Percentiles rank a stretch among this genome's conserved stretches.
phyloP scores from a whole-genome alignment of 92 coral and sea anemone genomes.

The Porites evermanni region DNA sequence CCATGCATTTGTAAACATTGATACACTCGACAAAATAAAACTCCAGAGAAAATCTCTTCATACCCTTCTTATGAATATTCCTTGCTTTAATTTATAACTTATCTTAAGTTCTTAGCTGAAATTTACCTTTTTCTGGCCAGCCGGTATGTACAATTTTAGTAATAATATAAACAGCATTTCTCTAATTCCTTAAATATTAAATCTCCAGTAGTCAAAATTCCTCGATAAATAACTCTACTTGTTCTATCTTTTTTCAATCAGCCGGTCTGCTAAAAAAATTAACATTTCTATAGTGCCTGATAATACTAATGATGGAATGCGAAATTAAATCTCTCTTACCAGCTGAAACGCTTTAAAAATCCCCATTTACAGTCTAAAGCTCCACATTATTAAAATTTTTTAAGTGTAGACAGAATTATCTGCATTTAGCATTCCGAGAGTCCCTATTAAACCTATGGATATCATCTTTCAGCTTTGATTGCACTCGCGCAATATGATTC shows the following conservation, averaged over 20 bases:
- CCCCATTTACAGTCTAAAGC: background rate
- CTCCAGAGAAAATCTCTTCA: conserved; percentile 7
- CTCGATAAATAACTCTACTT: conserved; percentile 49
- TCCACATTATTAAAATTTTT: background rate
- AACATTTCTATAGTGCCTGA: conserved; percentile 6
- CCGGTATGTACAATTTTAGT: conserved; percentile 43
- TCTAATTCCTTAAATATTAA: conserved; percentile 26
- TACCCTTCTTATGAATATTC: background rate
- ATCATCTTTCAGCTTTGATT: background rate
- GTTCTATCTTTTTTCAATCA: conserved; percentile 10
- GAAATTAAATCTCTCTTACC: conserved; percentile 5
- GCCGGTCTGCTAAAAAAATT: conserved; percentile 36
- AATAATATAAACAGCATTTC: conserved; percentile 31
- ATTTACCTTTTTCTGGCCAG: conserved; percentile 5
- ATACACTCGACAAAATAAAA: conserved; percentile 43
- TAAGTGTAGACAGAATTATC: background rate
- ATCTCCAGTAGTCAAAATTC: conserved; percentile 22
- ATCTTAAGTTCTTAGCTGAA: conserved; percentile 27
- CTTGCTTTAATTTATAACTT: conserved; percentile 13
- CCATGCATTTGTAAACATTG: conserved; percentile 7
- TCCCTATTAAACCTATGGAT: background rate
- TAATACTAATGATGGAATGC: conserved; percentile 16
- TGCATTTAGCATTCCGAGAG: background rate
- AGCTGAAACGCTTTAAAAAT: conserved; percentile 1
- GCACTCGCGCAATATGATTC: background rate